A percentile compares a stretch with the other conserved stretches of the same genome.
These are phyloP conservation scores for Callionymus lyra DNA, from an alignment of 2,113 vertebrate genomes.

Conservation along the genomic window DNA sequence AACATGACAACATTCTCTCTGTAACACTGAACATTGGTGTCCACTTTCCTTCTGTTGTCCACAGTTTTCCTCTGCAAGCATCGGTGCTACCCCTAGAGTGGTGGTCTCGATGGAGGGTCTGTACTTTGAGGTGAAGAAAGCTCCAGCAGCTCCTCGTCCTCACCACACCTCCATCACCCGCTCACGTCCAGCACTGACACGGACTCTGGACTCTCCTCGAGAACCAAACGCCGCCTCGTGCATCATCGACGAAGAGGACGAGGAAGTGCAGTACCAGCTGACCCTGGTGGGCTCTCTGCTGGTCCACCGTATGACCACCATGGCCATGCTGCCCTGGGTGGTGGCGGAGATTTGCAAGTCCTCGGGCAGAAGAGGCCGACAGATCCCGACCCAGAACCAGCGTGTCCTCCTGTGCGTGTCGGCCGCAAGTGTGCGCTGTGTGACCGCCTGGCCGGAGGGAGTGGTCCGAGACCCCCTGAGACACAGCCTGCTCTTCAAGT, in stretches of 20 bases:
- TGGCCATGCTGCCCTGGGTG: conserved; percentile 92
- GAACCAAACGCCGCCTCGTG: no score
- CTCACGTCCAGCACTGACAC: conserved; percentile 27
- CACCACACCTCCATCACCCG: conserved; percentile 14
- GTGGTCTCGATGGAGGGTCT: conserved; percentile 65
- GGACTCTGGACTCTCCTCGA: no score
- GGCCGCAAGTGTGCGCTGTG: conserved; percentile 67
- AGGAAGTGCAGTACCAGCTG: conserved; percentile 68
- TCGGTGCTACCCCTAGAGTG: no score
- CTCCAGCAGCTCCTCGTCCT: conserved; percentile 7
- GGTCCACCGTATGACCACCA: conserved; percentile 82
- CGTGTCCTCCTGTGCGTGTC: conserved; percentile 72
- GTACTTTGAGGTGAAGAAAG: conserved; percentile 59
- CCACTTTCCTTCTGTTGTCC: neutral
- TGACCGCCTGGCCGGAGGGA: conserved; percentile 55
- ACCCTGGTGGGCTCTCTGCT: conserved; percentile 76
- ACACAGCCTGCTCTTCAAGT: conserved; percentile 76
- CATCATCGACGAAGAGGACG: conserved; percentile 4
- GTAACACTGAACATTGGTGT: no score
- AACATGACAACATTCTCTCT: no score
- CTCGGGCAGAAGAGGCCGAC: neutral
- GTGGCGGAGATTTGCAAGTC: conserved; percentile 79
- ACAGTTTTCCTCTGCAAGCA: conserved; percentile 13
- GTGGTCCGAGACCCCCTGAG: conserved; percentile 80
- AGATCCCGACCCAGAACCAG: conserved; percentile 16